Evolutionary conservation across 1,140 invertebrate species (phyloP), one percentile per base, ranked within the genome.

Genomic region (Lepidotrigona ventralis): DNA sequence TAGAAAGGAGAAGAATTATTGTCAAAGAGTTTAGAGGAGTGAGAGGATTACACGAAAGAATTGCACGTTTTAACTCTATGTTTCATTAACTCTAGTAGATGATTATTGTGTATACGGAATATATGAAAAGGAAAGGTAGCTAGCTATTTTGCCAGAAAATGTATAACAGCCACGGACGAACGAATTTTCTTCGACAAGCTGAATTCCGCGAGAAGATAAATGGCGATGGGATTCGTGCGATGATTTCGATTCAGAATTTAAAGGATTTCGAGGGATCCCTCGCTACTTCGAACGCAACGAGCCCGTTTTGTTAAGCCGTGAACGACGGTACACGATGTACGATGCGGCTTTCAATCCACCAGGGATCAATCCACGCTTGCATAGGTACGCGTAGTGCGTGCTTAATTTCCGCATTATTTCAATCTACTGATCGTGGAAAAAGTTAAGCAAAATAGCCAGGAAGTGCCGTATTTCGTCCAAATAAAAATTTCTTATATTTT

Each of bases 181-280:
- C 33, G 58, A 46, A 83, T 83, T 79, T 73, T 29, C 69, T 71
- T 76, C 81, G 63, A 74, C 77, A 23, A 69, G 75, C 46, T 51
- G 81, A 86, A 86, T 84, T 83, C 73, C 33, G 70, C 63, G 68
- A 66, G 33, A 53, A 33, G 75, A 88, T 85, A 79, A 72, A 87
- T 78, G n/a, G 23, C 73, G 26, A 71, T 83, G 75, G 81, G 54
- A 68, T 60, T 12, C 63, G 69, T 53, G n/a, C 76, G 77, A 76
- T 81, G 53, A 21, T n/a, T 79, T 53, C 73, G 72, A 86, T 88
- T 86, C 78, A 74, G 70, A 88, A 85, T 77, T 85, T 87, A 79
- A 88, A 88, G 86, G 66, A 88, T 88, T 79, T 81, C 69, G 26
- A 21, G 73, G 64, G 73, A 74, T 84, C 74, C 73, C 64, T 84